These are phyloP conservation scores for Benitochromis conjunctus DNA, from an alignment of 2,113 vertebrate genomes.

Conservation along the genomic window DNA sequence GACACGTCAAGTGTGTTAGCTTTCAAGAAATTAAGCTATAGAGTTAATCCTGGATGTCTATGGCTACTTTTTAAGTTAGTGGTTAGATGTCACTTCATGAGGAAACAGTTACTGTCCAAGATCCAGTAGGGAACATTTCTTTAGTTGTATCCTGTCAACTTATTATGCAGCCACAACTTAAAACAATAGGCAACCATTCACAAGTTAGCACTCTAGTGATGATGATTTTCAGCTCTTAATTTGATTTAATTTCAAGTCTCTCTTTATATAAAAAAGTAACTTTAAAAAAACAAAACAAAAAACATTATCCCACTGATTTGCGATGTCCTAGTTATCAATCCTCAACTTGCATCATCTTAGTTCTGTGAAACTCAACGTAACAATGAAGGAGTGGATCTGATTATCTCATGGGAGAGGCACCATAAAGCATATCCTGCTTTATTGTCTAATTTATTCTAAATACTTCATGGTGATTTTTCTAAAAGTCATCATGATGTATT, in stretches of 20 bases:
- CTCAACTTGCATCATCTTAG: neutral
- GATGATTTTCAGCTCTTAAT: too few relatives aligned
- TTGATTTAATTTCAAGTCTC: neutral
- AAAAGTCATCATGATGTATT: neutral
- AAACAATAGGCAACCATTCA: neutral
- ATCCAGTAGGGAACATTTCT: constrained; percentile 27
- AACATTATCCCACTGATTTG: neutral
- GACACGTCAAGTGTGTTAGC: constrained; percentile 57
- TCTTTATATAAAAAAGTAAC: neutral
- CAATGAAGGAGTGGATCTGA: neutral
- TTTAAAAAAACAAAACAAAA: neutral
- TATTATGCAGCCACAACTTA: neutral
- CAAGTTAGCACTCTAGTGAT: neutral
- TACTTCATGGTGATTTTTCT: neutral
- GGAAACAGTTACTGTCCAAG: neutral
- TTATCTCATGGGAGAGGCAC: neutral
- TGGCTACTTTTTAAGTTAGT: constrained; percentile 11
- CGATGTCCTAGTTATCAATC: neutral
- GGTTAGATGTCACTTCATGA: constrained; percentile 3
- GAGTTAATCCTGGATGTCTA: constrained; percentile 1
- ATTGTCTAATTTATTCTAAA: neutral
- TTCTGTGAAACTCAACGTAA: neutral
- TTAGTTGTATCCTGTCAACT: neutral
- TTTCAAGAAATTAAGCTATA: neutral
- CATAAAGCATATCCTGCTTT: neutral